A percentile compares a stretch with the other conserved stretches of the same genome.
These are phyloP conservation scores for Alauda arvensis DNA, from an alignment of 2,797 vertebrate genomes.

Conservation along the genomic window DNA sequence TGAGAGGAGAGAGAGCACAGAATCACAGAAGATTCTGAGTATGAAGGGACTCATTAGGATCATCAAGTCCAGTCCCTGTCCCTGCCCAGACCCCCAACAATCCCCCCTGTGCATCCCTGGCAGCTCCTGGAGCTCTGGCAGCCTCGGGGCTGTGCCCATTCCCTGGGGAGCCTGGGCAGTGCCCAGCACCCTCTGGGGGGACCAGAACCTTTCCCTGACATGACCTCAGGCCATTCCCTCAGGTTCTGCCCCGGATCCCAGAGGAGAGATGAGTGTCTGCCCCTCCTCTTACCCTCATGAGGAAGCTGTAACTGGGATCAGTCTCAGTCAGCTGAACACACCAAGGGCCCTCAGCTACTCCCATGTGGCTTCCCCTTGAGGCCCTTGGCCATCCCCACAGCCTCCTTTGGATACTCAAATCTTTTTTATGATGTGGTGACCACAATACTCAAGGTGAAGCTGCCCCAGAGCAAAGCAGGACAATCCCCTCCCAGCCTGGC, in stretches of 20 bases:
- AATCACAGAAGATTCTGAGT: not conserved
- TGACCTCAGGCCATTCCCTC: not conserved
- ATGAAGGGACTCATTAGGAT: fast-evolving
- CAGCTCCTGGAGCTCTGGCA: not conserved
- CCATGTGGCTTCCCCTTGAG: fast-evolving
- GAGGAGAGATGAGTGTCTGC: not conserved
- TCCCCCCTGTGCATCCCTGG: not conserved
- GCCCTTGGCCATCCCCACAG: not conserved
- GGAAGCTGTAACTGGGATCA: not conserved
- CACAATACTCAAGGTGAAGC: not conserved
- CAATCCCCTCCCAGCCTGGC: not conserved
- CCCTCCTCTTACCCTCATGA: not conserved
- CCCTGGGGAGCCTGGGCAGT: not conserved
- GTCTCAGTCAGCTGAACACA: not conserved
- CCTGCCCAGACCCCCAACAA: not conserved
- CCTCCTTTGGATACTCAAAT: not conserved
- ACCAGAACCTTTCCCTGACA: not conserved
- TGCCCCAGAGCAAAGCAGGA: not conserved
- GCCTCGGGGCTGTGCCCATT: not conserved
- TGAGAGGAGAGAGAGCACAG: not conserved
- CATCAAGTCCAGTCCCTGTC: fast-evolving
- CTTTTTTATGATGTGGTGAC: not conserved
- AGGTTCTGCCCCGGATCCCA: fast-evolving
- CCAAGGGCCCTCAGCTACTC: not conserved
- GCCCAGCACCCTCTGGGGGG: not conserved